phyloP scores from a whole-genome alignment of 1,140 invertebrate species.

The Chrysoperla carnea region DNA sequence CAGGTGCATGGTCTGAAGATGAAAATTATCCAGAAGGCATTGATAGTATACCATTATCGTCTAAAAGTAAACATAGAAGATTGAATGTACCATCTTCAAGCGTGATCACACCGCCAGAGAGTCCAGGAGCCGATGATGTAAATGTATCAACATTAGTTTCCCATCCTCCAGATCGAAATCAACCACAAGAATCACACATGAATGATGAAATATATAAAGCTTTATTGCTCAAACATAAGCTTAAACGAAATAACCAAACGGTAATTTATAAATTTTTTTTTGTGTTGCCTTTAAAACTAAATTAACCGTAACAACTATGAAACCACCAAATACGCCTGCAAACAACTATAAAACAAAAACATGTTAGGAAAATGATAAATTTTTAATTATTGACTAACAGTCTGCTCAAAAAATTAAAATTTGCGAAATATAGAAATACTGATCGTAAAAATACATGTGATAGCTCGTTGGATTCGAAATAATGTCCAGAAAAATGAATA shows the following conservation, averaged over 20 bases:
- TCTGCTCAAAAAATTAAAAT: no score
- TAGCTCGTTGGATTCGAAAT: no score
- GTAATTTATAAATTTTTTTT: slow-evolving; percentile 15
- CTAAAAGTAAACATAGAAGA: slow-evolving; percentile 31
- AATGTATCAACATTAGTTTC: slow-evolving; percentile 25
- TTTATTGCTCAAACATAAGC: slow-evolving; percentile 45
- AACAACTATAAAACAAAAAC: no score
- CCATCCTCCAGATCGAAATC: slow-evolving; percentile 19
- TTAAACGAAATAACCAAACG: slow-evolving; percentile 34
- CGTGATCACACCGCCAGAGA: slow-evolving; percentile 18
- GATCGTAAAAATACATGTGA: no score
- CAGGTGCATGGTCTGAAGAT: slow-evolving; percentile 47
- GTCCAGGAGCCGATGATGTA: slow-evolving; percentile 27
- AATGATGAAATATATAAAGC: slow-evolving; percentile 49
- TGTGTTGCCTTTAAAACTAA: no score
- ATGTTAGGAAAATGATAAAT: no score
- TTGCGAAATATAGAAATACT: no score
- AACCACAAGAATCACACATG: slow-evolving; percentile 27
- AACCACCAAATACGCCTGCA: no score
- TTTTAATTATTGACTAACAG: no score
- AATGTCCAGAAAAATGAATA: no score
- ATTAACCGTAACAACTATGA: no score
- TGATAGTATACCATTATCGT: slow-evolving; percentile 17
- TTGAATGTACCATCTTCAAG: slow-evolving; percentile 14
- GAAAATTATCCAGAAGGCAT: slow-evolving; percentile 46